Conservation (phyloP, 2,797 vertebrate genomes). For the Leuciscus waleckii region DNA sequence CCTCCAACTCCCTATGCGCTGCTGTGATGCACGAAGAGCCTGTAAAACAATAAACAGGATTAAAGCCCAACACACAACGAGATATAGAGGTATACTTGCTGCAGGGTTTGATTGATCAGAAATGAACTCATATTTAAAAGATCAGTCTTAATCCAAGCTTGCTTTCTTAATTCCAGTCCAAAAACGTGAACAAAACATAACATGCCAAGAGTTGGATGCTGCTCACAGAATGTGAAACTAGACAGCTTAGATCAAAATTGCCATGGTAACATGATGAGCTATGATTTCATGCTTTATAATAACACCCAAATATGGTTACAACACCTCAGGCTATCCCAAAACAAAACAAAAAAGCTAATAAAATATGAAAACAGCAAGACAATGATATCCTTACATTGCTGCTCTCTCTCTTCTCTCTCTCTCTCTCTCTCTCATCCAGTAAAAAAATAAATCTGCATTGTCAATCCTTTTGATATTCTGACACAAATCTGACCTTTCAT, state of each 20-base stretch:
- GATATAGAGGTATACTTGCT: background rate
- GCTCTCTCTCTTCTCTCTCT: background rate
- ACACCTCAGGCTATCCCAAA: background rate
- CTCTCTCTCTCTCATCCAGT: too few relatives aligned
- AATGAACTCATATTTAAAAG: background rate
- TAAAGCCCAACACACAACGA: conserved; percentile 1
- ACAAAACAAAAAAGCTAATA: background rate
- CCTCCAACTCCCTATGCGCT: conserved; percentile 85
- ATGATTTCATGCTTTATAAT: conserved; percentile 10
- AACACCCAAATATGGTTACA: conserved; percentile 14
- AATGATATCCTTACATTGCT: background rate
- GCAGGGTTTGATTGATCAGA: background rate
- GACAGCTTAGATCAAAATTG: conserved; percentile 25
- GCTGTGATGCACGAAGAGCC: conserved; percentile 80
- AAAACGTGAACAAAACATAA: conserved; percentile 3
- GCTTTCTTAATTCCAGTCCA: background rate
- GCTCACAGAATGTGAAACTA: conserved; percentile 9
- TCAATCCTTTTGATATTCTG: too few relatives aligned
- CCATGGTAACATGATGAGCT: conserved; percentile 29
- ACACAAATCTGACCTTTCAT: too few relatives aligned
- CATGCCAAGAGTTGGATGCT: background rate
- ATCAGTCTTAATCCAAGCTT: background rate
- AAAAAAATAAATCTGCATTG: too few relatives aligned
- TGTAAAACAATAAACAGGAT: conserved; percentile 64
- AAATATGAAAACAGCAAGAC: background rate